Percentiles rank a stretch among this genome's conserved stretches.
Evolutionary conservation across 2,113 vertebrate genomes (phyloP).

Genomic region (Vombatus ursinus): DNA sequence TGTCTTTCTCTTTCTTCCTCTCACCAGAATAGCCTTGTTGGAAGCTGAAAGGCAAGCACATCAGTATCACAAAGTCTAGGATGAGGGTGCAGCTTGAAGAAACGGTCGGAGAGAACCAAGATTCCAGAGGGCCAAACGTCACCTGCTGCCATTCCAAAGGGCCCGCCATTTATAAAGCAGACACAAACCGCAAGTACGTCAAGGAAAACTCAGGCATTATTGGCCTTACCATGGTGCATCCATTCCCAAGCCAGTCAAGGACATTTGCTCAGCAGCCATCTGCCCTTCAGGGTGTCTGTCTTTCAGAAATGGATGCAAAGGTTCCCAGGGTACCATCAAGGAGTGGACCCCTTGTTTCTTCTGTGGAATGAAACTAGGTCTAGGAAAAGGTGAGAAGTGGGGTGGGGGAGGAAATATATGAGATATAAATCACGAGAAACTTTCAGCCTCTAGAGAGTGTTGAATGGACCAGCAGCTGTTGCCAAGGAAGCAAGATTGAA

Average conservation of each 20-base stretch:
- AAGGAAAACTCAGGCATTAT: no score
- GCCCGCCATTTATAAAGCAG: background rate
- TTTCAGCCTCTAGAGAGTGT: background rate
- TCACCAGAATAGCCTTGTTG: background rate
- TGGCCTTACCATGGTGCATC: background rate
- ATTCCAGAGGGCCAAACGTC: no score
- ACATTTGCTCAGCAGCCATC: background rate
- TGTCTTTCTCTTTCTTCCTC: background rate
- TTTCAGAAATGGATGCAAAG: background rate
- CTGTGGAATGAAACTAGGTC: background rate
- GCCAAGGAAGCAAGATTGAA: background rate
- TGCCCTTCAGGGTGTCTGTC: background rate
- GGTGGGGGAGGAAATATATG: background rate
- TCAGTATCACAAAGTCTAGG: background rate
- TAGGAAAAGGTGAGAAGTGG: background rate
- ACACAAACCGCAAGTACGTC: background rate
- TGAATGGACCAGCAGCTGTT: background rate
- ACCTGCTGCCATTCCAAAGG: no score
- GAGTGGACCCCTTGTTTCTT: background rate
- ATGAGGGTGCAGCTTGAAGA: background rate
- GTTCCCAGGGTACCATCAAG: background rate
- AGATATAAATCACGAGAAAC: background rate
- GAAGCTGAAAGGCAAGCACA: background rate
- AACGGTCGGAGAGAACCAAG: background rate
- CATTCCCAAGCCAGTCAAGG: background rate